These are phyloP conservation scores for Neotoxoptera formosana DNA, from an alignment of 1,140 invertebrate genomes.

Conservation along the genomic window DNA sequence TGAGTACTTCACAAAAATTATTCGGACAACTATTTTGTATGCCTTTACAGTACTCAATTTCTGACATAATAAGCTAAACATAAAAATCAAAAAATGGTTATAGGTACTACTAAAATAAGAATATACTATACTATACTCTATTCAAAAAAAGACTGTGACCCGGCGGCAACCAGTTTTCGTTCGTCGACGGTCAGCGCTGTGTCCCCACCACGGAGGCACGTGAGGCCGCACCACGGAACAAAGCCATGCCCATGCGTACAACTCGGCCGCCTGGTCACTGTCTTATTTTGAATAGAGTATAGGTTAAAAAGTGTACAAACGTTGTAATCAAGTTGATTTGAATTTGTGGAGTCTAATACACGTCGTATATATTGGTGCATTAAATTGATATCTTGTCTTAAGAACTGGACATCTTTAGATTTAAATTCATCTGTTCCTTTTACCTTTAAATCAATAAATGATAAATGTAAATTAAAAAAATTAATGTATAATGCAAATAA, in stretches of 20 bases:
- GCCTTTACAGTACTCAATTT: slow-evolving; percentile 35
- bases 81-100: neutral
- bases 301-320: neutral
- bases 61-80: slow-evolving; percentile 41
- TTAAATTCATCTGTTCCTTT: slow-evolving; percentile 16
- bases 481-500: neutral
- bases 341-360: slow-evolving; percentile 29
- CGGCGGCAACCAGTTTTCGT: too few species aligned
- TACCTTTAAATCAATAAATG: neutral
- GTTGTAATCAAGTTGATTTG: slow-evolving; percentile 34
- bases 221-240: too few species aligned
- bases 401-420: neutral
- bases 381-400: slow-evolving; percentile 26
- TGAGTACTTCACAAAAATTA: neutral
- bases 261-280: too few species aligned
- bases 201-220: too few species aligned
- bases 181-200: too few species aligned
- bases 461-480: neutral
- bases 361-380: neutral
- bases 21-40: neutral
- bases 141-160: too few species aligned
- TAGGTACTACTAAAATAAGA: neutral
- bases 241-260: too few species aligned
- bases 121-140: neutral
- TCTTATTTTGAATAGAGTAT: too few species aligned